phyloP scores from a whole-genome alignment of 2,797 vertebrate genomes.

The Galaxias olidus region DNA sequence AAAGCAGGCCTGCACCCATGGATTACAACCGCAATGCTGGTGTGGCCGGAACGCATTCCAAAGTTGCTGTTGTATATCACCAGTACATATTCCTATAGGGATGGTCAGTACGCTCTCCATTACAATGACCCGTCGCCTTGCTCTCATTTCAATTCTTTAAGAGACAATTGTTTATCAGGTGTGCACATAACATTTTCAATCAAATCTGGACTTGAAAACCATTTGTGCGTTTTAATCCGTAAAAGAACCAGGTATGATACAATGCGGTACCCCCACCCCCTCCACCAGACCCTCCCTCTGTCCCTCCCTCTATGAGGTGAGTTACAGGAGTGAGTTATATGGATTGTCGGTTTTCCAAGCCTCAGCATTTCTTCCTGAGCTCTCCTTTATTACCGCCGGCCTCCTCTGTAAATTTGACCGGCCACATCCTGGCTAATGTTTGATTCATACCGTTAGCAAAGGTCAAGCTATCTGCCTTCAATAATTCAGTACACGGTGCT shows the following conservation, averaged over 20 bases:
- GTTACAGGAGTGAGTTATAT: constrained; percentile 65
- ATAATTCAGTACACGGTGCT: constrained; percentile 49
- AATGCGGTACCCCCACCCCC: constrained; percentile 15
- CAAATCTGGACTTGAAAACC: neutral
- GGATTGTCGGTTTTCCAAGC: constrained; percentile 59
- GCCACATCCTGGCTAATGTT: constrained; percentile 41
- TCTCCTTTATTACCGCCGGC: constrained; percentile 58
- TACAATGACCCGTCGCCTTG: too few relatives aligned
- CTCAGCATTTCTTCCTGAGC: constrained; percentile 66
- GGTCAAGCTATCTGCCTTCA: constrained; percentile 50
- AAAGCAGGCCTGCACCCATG: neutral
- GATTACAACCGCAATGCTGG: neutral
- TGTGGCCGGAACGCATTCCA: neutral
- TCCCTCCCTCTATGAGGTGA: constrained; percentile 42
- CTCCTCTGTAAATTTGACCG: constrained; percentile 59
- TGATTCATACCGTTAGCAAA: constrained; percentile 53
- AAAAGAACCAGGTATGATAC: neutral
- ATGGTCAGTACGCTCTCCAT: too few relatives aligned
- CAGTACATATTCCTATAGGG: too few relatives aligned
- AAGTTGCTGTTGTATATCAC: too few relatives aligned
- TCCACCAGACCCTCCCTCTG: constrained; percentile 1
- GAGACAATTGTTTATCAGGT: too few relatives aligned
- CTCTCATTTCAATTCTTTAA: too few relatives aligned
- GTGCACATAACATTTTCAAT: too few relatives aligned
- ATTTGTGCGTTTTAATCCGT: neutral